Percentiles rank a stretch among this genome's conserved stretches.
phyloP scores from a whole-genome alignment of 2,888 invertebrate species.

The Cremastinae sp. region DNA sequence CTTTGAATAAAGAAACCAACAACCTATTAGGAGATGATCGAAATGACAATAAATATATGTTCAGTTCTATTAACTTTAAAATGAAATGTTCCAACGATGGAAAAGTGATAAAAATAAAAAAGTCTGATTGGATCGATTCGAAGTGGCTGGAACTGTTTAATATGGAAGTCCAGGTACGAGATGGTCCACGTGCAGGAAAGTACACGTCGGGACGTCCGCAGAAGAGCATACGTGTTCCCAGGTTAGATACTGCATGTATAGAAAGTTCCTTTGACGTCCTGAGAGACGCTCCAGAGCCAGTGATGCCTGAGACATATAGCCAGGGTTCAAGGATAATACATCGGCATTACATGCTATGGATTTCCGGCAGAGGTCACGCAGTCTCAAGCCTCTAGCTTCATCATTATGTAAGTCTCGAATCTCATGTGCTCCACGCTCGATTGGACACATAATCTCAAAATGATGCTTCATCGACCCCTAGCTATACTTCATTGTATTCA shows the following conservation, averaged over 20 bases:
- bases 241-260: conserved; percentile 15
- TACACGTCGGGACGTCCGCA: too few species aligned
- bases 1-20: too few species aligned
- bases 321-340: conserved; percentile 67
- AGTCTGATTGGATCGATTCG: conserved; percentile 36
- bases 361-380: conserved; percentile 54
- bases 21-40: too few species aligned
- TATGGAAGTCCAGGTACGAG: conserved; percentile 67
- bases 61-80: too few species aligned
- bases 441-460: conserved; percentile 60
- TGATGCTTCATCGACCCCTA: conserved; percentile 28
- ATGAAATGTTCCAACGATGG: too few species aligned
- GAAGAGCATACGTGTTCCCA: conserved; percentile 15
- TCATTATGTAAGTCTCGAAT: conserved; percentile 74
- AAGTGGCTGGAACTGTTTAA: conserved; percentile 64
- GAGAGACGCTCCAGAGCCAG: conserved; percentile 58
- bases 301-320: conserved; percentile 42
- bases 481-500: not conserved
- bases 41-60: too few species aligned
- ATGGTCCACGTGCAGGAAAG: conserved; percentile 66
- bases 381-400: conserved; percentile 67
- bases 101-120: too few species aligned
- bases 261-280: not conserved
- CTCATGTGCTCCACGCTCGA: conserved; percentile 34
- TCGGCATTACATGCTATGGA: conserved; percentile 71